Evolutionary conservation across 2,888 invertebrate species (phyloP).

Genomic region (Sphecodes monilicornis): DNA sequence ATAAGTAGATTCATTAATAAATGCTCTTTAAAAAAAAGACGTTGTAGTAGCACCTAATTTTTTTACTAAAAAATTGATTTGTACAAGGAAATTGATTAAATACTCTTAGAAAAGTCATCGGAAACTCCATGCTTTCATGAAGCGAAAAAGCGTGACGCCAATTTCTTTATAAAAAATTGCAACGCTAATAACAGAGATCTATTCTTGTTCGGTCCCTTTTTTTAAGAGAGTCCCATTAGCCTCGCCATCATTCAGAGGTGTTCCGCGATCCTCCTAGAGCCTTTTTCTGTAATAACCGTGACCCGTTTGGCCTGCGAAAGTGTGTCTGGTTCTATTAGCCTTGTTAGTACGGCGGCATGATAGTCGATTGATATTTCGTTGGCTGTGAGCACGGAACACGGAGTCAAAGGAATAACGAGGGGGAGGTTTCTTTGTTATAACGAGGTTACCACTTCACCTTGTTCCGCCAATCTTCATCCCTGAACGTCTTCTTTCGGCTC

Average conservation of each 20-base stretch:
- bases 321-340: constrained; percentile 46
- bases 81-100: neutral
- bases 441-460: constrained; percentile 40
- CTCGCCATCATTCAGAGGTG: neutral
- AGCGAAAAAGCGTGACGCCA: neutral
- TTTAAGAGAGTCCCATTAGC: neutral
- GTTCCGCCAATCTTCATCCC: neutral
- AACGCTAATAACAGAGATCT: neutral
- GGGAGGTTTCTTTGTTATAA: constrained; percentile 39
- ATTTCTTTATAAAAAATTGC: neutral
- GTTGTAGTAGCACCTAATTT: neutral
- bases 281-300: constrained; percentile 13
- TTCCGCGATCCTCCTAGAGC: neutral
- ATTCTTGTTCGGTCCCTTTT: neutral
- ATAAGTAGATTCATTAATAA: too few relatives aligned
- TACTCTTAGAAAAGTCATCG: neutral
- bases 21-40: neutral
- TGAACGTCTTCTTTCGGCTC: constrained; percentile 12
- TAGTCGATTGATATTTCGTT: constrained; percentile 40
- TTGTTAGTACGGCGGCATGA: constrained; percentile 42
- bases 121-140: neutral
- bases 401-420: constrained; percentile 49
- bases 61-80: neutral
- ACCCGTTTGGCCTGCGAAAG: constrained; percentile 20
- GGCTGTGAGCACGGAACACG: neutral